Base-by-base conservation (phyloP, 2,113 vertebrate genomes). In the Catharus bicknelli region DNA sequence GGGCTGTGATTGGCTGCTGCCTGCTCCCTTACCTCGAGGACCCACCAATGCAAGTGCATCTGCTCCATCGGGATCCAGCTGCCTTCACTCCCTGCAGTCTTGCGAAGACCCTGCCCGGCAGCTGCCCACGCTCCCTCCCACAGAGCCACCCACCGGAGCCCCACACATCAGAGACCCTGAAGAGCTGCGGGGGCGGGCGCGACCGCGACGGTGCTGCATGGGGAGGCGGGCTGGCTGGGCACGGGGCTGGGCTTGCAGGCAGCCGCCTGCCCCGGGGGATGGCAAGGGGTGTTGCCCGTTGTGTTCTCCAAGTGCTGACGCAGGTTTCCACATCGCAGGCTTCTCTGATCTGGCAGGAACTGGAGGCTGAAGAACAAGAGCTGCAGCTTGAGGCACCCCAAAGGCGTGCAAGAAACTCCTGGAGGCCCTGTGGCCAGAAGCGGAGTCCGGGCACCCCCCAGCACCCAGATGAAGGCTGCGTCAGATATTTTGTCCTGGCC, bases 251-350 rank as follows among this genome's bases (percentile, higher is more conserved):
- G 88, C 84, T 80, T 54, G 74, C 85, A 91, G 90, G 87, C 91
- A 67, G 72, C 90, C 34, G 11, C 86, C 73, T 83, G 86, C 81
- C 93, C 94, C 61, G 53, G 93, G 95, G 95, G 93, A 92, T 94
- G 93, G 84, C 90, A 1, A 94, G 96, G 95, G 90, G 93, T 96
- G 93, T 94, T 96, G 89, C 94, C 92, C 77, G 0, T 91, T 97
- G 77, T 96, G 84, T 96, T 95, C 95, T 96, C 95, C 96, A 98
- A 98, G 98, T 98, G 98, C 98, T 99, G 98, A 99, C 98, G 98
- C 98, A 98, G 98, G 97, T 99, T 99, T 99, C 99, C 99, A 99
- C 98, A 99, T 98, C 98, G 97, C 99, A 99, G 99, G 99, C 99
- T 98, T 99, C 99, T 98, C 99, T 99, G 97, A 98, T 99, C 98